Evolutionary conservation across 2,113 vertebrate genomes (phyloP), one percentile per base, ranked within the genome.

Genomic region (Eretmochelys imbricata): DNA sequence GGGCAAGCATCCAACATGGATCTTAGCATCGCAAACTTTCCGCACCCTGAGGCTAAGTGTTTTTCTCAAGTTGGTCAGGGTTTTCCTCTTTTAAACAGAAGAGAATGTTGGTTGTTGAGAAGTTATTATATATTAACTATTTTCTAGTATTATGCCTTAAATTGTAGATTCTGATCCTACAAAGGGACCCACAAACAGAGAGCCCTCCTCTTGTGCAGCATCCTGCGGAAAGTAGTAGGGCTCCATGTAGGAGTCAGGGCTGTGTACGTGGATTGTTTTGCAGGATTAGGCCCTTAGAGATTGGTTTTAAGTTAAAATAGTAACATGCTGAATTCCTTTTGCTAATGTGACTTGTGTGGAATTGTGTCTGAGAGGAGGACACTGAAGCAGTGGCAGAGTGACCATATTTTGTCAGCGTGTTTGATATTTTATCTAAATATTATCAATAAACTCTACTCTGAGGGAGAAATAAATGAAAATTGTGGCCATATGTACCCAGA

Each of bases 301-400:
- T 97, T 95, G 96, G 91, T 94, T 46, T 82, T 95, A 46, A 87
- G 72, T 96, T 95, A 96, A 97, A 97, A 97, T 97, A 97, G 96
- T 81, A 96, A 92, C 96, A 55, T 85, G 85, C 89, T 92, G 95
- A 96, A 96, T 97, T 97, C 94, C 84, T 93, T 80, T 92, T 93
- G 89, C 90, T 97, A 96, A 95, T 85, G 91, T 83, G 93, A 69
- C 16, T 95, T 88, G 57, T 31, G 16, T 90, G 94, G 96, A 95
- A 96, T 95, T 95, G 89, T 93, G 89, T 93, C 89, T 88, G 89
- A 95, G 90, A 95, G 54, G 35, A 85, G 20, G 50, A 76, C 79
- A 81, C 84, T 87, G 94, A 95, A 96, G 93, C 62, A 65, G 35
- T 49, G 92, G 92, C 42, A 84, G 81, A 95, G 75, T 0, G 0